Evolutionary conservation across 2,888 invertebrate species (phyloP), one percentile per base, ranked within the genome.

Genomic region (Drosophila rellima): DNA sequence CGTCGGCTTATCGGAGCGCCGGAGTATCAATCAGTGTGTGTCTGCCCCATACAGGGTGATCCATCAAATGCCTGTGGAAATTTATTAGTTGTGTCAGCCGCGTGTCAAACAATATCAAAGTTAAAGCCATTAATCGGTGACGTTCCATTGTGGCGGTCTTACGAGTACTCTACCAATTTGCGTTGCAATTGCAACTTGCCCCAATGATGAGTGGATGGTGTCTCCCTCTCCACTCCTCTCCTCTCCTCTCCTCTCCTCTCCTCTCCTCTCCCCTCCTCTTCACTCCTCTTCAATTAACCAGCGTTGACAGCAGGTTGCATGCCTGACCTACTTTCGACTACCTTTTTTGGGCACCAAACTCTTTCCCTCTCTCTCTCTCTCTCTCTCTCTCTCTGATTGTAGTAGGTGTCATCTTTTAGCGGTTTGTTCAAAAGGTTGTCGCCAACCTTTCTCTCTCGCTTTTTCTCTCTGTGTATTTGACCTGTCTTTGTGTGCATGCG

Each of bases 31-130:
- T 83, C 83, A 82, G 72, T 42, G 61, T 71, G 37, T 45, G 66
- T 63, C 64, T 57, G 18, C 29, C 23, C 11, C 18, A 13, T n/a
- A 18, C 35, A 6, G 56, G 63, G 71, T 75, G 65, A 78, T 78
- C 76, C 80, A 78, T 78, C 80, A 78, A 54, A 2, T 45, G 51
- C 5, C 26, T 20, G 50, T 33, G 45, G 48, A 80, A 83, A 84
- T 84, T 84, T 84, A 84, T 88, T 84, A 83, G 83, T 80, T 80
- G 71, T 88, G 83, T 85, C 82, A 85, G 82, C 70, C 79, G 85
- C 68, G 70, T 82, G 82, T 83, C 83, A 83, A 86, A 80, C 78
- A 72, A 88, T 78, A 72, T 80, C 83, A 78, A 74, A 86, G 70
- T 78, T 73, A 71, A 86, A 54, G 63, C 81, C 84, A 86, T 78